These are phyloP conservation scores for Meloidogyne hapla DNA, from an alignment of 1,140 invertebrate species.

Conservation along the genomic window DNA sequence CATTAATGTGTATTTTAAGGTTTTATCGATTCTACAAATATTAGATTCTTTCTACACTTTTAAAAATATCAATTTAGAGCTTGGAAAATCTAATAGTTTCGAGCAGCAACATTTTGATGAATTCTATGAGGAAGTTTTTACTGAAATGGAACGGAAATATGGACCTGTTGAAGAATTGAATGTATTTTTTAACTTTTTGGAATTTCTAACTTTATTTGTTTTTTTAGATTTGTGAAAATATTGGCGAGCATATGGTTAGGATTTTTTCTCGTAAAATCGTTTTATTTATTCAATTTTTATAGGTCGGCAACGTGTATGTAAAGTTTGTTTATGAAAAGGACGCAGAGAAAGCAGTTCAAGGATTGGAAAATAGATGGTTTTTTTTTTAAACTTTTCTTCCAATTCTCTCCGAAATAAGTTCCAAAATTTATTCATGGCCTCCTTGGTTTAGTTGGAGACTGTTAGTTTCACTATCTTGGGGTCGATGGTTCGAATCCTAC, in stretches of 20 bases:
- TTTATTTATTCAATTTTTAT: neutral
- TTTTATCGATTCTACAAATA: neutral
- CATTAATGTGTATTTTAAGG: no score
- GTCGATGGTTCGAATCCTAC: no score
- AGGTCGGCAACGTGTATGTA: slow-evolving; percentile 55
- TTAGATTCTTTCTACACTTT: neutral
- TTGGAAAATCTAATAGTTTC: slow-evolving; percentile 79
- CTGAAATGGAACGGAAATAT: slow-evolving; percentile 28
- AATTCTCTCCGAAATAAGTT: no score
- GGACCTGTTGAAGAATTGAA: slow-evolving; percentile 37
- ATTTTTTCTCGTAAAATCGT: slow-evolving; percentile 11
- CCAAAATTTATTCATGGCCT: no score
- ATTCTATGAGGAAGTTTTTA: slow-evolving; percentile 91
- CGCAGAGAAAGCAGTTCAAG: slow-evolving; percentile 91
- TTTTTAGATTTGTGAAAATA: slow-evolving; percentile 83
- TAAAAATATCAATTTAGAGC: slow-evolving; percentile 37
- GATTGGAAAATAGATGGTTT: slow-evolving; percentile 91
- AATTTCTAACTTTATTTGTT: neutral
- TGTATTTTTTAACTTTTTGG: slow-evolving; percentile 11
- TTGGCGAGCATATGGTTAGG: slow-evolving; percentile 82
- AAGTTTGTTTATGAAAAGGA: slow-evolving; percentile 93
- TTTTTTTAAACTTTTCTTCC: slow-evolving; percentile 9
- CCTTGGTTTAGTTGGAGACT: no score
- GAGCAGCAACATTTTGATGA: slow-evolving; percentile 99
- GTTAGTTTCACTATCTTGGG: no score